Evolutionary conservation across 2,888 invertebrate species (phyloP).

Genomic region (Campaea margaritaria): DNA sequence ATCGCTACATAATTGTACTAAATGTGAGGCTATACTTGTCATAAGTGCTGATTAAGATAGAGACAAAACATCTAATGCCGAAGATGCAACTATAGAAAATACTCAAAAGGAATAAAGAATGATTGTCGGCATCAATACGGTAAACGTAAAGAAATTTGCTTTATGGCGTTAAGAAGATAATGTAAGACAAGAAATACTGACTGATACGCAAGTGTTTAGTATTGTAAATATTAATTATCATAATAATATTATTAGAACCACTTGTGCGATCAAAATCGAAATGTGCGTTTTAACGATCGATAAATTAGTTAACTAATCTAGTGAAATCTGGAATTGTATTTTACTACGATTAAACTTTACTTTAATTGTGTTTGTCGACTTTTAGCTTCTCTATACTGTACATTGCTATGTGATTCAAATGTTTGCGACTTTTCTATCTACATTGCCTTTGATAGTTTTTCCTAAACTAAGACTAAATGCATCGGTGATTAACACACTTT

Average conservation of each 20-base stretch:
- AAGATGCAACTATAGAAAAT: constrained; percentile 37
- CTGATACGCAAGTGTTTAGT: constrained; percentile 81
- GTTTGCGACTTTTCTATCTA: constrained; percentile 71
- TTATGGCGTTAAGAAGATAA: constrained; percentile 42
- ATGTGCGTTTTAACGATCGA: constrained; percentile 54
- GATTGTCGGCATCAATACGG: constrained; percentile 37
- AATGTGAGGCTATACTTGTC: constrained; percentile 28
- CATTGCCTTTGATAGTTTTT: constrained; percentile 74
- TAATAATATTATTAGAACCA: constrained; percentile 68
- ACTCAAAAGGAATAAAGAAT: constrained; percentile 35
- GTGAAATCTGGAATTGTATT: constrained; percentile 69
- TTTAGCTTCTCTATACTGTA: constrained; percentile 57
- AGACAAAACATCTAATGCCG: constrained; percentile 34
- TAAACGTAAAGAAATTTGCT: constrained; percentile 37
- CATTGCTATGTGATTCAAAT: constrained; percentile 58
- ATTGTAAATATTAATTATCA: constrained; percentile 79
- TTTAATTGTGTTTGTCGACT: constrained; percentile 43
- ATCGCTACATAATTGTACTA: constrained; percentile 19
- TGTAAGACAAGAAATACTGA: constrained; percentile 61
- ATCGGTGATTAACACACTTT: constrained; percentile 47
- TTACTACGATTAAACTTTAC: constrained; percentile 44
- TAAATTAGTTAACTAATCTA: constrained; percentile 47
- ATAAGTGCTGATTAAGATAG: constrained; percentile 26
- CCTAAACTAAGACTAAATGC: constrained; percentile 63
- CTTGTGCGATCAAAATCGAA: constrained; percentile 68